phyloP scores from a whole-genome alignment of 2,888 invertebrate species.

The Anaspis maculata region DNA sequence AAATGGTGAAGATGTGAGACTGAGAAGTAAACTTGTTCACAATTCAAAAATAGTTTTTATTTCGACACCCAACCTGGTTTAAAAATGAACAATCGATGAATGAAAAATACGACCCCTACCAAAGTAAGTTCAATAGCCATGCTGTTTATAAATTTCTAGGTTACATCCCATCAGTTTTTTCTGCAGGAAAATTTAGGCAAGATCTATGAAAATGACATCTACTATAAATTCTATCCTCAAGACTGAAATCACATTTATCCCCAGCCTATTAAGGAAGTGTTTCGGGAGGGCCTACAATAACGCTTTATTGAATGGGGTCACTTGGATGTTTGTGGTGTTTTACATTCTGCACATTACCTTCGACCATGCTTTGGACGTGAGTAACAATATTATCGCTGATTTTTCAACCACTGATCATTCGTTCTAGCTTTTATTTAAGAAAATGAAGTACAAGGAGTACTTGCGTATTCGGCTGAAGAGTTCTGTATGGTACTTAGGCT shows the following conservation, averaged over 20 bases:
- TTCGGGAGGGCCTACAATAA: slow-evolving; percentile 35
- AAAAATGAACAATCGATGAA: too few relatives aligned
- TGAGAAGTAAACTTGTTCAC: too few relatives aligned
- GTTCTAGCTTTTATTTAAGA: slow-evolving; percentile 29
- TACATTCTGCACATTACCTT: slow-evolving; percentile 30
- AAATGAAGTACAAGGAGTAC: slow-evolving; percentile 30
- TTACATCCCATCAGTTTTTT: too few relatives aligned
- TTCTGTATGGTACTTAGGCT: slow-evolving; percentile 34
- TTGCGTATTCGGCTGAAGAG: slow-evolving; percentile 26
- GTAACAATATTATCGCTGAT: slow-evolving; percentile 1
- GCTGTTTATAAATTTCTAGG: too few relatives aligned
- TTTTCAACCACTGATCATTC: slow-evolving; percentile 4
- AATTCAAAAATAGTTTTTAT: too few relatives aligned
- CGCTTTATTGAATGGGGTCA: slow-evolving; percentile 33
- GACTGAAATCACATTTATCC: slow-evolving; percentile 35
- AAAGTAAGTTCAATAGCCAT: too few relatives aligned
- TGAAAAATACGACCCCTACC: too few relatives aligned
- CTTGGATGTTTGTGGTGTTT: slow-evolving; percentile 36
- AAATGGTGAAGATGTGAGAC: too few relatives aligned
- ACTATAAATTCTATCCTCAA: slow-evolving; percentile 29
- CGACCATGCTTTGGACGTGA: slow-evolving; percentile 31
- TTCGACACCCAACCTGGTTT: too few relatives aligned
- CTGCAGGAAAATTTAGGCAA: too few relatives aligned
- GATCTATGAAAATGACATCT: slow-evolving; percentile 22
- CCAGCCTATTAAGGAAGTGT: slow-evolving; percentile 28